Evolutionary conservation across 1,140 invertebrate genomes (phyloP).

Genomic region (Heliconius hewitsoni): DNA sequence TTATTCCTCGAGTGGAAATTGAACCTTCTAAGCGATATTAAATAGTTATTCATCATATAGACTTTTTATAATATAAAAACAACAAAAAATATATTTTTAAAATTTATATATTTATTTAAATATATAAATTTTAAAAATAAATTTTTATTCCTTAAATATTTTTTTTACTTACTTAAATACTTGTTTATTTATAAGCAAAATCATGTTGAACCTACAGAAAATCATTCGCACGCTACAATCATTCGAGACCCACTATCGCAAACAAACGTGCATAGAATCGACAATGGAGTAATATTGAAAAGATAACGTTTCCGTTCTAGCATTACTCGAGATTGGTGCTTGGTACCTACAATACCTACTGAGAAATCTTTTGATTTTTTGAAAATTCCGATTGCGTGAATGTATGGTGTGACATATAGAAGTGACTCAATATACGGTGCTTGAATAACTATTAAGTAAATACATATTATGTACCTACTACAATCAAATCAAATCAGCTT

Average conservation of each 20-base stretch:
- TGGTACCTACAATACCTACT: neutral
- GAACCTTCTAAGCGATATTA: no score
- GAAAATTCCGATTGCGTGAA: neutral
- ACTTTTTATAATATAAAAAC: no score
- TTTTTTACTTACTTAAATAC: no score
- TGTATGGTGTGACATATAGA: neutral
- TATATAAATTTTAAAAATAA: no score
- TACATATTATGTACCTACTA: neutral
- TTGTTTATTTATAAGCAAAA: neutral
- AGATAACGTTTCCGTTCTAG: constrained; percentile 31
- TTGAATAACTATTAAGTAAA: neutral
- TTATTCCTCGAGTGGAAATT: no score
- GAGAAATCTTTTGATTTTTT: neutral
- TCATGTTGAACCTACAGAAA: neutral
- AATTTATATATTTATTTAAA: no score
- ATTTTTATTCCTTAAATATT: no score
- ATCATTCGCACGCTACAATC: constrained; percentile 36
- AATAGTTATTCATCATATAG: no score
- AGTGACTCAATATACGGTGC: neutral
- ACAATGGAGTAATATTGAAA: constrained; percentile 27
- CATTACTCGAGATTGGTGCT: neutral
- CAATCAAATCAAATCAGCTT: no score
- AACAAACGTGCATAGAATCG: constrained; percentile 38
- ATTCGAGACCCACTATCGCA: constrained; percentile 29
- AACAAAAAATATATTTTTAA: no score